Evolutionary conservation across 2,113 vertebrate species (phyloP).

Genomic region (Siniperca knerii): DNA sequence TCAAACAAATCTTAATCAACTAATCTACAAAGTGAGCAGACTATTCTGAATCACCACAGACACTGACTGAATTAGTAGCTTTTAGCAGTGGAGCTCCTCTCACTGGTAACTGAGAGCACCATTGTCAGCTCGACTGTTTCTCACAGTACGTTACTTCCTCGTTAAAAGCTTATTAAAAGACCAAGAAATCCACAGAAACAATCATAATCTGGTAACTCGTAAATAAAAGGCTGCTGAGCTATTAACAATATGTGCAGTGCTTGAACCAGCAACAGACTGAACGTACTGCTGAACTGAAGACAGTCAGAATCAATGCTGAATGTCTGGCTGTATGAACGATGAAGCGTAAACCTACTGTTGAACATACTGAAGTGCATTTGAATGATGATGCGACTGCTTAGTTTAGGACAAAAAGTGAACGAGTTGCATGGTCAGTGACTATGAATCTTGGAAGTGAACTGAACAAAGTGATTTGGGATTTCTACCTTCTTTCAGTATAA

Average conservation of each 20-base stretch:
- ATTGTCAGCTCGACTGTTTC: background rate
- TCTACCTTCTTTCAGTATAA: too few relatives aligned
- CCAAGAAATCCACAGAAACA: background rate
- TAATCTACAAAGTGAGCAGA: too few relatives aligned
- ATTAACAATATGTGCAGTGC: too few relatives aligned
- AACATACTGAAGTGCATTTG: background rate
- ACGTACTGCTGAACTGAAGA: background rate
- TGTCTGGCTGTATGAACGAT: background rate
- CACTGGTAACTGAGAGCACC: background rate
- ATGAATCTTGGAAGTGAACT: background rate
- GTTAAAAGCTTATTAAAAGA: background rate
- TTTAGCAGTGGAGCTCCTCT: background rate
- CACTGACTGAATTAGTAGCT: too few relatives aligned
- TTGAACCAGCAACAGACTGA: too few relatives aligned
- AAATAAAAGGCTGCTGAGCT: too few relatives aligned
- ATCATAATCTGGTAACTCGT: too few relatives aligned
- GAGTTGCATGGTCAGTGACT: too few relatives aligned
- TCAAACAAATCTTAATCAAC: too few relatives aligned
- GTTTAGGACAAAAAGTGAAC: too few relatives aligned
- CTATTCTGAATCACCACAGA: too few relatives aligned
- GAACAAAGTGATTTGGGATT: background rate
- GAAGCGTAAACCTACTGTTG: background rate
- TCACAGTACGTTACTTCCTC: background rate
- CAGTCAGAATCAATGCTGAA: too few relatives aligned
- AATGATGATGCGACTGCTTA: background rate